Base-by-base conservation (phyloP, 2,113 vertebrate species). In the Coreoperca whiteheadi region DNA sequence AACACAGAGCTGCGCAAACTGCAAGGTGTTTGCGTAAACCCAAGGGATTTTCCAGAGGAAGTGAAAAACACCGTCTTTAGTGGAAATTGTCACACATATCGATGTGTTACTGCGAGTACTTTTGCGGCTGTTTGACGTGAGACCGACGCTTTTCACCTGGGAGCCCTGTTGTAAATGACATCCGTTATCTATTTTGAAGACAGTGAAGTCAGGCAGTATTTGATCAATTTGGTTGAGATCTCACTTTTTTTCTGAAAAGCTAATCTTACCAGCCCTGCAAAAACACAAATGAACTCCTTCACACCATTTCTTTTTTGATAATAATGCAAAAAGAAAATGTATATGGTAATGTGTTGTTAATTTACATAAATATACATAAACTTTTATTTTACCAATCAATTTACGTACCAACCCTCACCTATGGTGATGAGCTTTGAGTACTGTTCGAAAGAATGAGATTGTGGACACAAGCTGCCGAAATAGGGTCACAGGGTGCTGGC, bases 21-120 rank as follows among this genome's bases (percentile, higher is more conserved):
- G 61, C 30, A 48, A n/a, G 59, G 10, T 76, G 51, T 77, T 67
- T 57, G 28, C 85, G 21, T 25, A 25, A 69, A 67, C 34, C 61
- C 54, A 11, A 2, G 56, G 25, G 32, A 53, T 73, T 86, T 73
- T 67, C 18, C 15, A 65, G 30, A 48, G 37, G 23, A 84, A 34
- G 16, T 53, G 32, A 68, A 59, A 80, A 71, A 79, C 4, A 50
- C 70, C 12, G n/a, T n/a, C n/a, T n/a, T n/a, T n/a, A n/a, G n/a
- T n/a, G 34, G 65, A 69, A 48, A 32, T 2, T 28, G 61, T 81
- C 66, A 15, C 68, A 64, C 7, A 37, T 46, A 71, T 70, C 18
- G 3, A 75, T 51, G 79, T 65, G 63, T 82, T 82, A 70, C 75
- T 83, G 70, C 8, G 37, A 63, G 56, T 63, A 20, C 53, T 68